These are phyloP conservation scores for Drosophila cracens DNA, from an alignment of 2,888 invertebrate species.

Conservation along the genomic window DNA sequence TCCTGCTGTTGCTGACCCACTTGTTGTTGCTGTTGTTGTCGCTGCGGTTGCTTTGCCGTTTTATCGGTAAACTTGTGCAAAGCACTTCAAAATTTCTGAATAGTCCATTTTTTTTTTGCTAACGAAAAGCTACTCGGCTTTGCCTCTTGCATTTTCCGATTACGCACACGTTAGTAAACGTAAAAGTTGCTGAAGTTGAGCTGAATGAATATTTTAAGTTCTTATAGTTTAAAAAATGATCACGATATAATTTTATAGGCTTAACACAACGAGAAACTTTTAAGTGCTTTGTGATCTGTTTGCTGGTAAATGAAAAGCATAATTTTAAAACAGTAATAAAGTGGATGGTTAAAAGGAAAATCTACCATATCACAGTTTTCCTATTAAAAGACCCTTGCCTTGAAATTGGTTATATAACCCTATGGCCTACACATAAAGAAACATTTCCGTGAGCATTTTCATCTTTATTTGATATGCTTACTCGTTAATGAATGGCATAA, in stretches of 20 bases:
- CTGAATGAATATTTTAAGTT: background rate
- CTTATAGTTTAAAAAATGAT: background rate
- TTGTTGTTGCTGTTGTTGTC: constrained; percentile 36
- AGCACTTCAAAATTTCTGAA: constrained; percentile 61
- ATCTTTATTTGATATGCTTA: background rate
- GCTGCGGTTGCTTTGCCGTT: constrained; percentile 46
- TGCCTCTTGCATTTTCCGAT: constrained; percentile 2
- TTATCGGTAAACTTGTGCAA: constrained; percentile 65
- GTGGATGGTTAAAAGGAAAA: background rate
- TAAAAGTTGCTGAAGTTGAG: background rate
- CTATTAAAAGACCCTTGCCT: background rate
- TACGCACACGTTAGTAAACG: constrained; percentile 13
- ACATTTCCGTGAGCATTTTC: background rate
- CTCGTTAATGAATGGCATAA: background rate
- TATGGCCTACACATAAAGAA: background rate
- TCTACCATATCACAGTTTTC: background rate
- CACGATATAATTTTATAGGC: background rate
- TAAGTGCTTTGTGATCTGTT: background rate
- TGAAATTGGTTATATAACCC: background rate
- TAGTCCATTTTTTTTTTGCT: constrained; percentile 37
- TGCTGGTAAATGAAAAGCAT: background rate
- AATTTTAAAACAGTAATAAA: background rate
- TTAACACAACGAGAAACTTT: background rate
- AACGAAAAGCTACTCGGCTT: background rate
- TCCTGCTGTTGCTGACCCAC: constrained; percentile 12